Conservation (phyloP, 2,113 vertebrate genomes). For the Epinephelus lanceolatus region DNA sequence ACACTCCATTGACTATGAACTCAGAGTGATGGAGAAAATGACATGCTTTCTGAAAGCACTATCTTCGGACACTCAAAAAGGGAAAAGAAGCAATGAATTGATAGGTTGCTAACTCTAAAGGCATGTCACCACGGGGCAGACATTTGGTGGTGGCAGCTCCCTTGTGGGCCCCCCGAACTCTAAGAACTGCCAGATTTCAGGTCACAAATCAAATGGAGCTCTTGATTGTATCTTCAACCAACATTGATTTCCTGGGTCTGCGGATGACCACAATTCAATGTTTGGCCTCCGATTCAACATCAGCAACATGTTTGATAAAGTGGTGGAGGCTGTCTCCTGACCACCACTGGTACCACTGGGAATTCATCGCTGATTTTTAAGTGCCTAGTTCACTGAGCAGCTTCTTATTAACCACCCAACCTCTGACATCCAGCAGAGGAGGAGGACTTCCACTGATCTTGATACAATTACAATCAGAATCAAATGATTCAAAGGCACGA, state of each 20-base stretch:
- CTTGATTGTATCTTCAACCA: conserved; percentile 76
- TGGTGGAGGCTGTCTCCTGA: conserved; percentile 58
- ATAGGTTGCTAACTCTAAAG: conserved; percentile 45
- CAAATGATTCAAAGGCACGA: conserved; percentile 2
- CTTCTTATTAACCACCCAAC: conserved; percentile 41
- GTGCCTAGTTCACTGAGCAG: conserved; percentile 32
- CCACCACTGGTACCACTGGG: conserved; percentile 42
- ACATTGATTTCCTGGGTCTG: conserved; percentile 78
- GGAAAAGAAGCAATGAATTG: conserved; percentile 27
- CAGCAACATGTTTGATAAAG: conserved; percentile 62
- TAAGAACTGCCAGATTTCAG: conserved; percentile 40
- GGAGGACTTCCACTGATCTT: conserved; percentile 16
- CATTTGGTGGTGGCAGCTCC: conserved; percentile 33
- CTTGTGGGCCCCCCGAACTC: conserved; percentile 26
- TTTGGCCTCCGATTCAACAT: conserved; percentile 76
- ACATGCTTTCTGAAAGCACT: conserved; percentile 37
- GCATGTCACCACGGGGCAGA: conserved; percentile 39
- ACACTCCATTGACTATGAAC: conserved; percentile 51
- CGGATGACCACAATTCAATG: conserved; percentile 68
- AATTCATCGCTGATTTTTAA: conserved; percentile 59
- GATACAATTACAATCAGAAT: conserved; percentile 38
- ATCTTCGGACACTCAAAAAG: not conserved
- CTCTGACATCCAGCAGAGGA: conserved; percentile 23
- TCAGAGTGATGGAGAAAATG: conserved; percentile 54
- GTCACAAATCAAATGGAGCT: conserved; percentile 80